Base-by-base conservation (phyloP, 2,888 invertebrate species). In the Melanostoma mellinum region DNA sequence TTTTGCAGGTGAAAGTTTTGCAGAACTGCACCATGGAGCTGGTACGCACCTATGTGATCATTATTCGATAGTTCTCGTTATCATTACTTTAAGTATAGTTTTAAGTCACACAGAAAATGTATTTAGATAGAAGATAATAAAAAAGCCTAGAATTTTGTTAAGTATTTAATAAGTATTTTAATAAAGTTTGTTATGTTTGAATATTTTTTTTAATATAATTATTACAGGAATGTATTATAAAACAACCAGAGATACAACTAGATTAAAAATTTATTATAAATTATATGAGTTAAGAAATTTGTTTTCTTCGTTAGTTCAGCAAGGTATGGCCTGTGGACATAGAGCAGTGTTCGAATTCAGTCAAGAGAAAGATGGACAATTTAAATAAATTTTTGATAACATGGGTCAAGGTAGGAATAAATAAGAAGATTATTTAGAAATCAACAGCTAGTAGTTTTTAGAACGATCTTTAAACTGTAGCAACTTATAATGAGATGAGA, bases 1-100 rank as follows among this genome's bases (percentile, higher is more conserved):
- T 5, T 20, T 91, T 91, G 87, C 90, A 93, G 93, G 93, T 91
- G 93, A 93, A 92, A 93, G 93, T 90, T 93, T 93, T 90, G 93
- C 93, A 60, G 93, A 93, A 89, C 88, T 93, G 86, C 93, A 93
- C 89, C 93, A 93, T 86, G 92, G 92, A 20, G 88, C 88, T 32
- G 85, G 85, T 10, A 38, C 68, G 74, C 81, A 75, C 50, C 42
- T 67, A 82, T 79, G 68, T 82, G 48, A 80, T 85, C 53, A 86
- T 85, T 60, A 86, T 65, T 75, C 87, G 53, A 76, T 88, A 77
- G 86, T 87, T 78, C 77, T 89, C 65, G 86, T 87, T 86, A 68
- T 89, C 65, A 85, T 88, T 79, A 85, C 88, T 48, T 73, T 89
- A 53, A 78, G 86, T 20, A 76, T 85, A 61, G 86, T 87, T 52